Conservation (phyloP, 2,797 vertebrate genomes). For the Ciconia nigra region DNA sequence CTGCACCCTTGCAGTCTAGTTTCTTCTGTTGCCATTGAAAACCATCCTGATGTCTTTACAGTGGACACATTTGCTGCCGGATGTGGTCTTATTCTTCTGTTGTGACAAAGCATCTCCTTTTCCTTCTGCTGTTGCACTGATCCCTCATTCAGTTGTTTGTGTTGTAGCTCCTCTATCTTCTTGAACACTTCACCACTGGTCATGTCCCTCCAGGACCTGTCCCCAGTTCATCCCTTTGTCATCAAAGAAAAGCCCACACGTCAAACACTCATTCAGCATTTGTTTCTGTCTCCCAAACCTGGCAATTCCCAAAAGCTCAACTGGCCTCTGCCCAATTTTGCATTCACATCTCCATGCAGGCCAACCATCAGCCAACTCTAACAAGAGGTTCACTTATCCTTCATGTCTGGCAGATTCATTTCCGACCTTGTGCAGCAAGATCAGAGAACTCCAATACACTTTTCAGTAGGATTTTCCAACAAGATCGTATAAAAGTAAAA, state of each 20-base stretch:
- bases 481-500: background rate
- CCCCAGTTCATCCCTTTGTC: background rate
- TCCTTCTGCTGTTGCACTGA: background rate
- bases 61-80: background rate
- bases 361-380: background rate
- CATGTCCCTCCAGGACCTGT: background rate
- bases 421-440: background rate
- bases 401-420: background rate
- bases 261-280: background rate
- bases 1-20: background rate
- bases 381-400: background rate
- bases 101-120: background rate
- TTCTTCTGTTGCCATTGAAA: background rate
- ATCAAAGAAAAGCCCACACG: too few species aligned
- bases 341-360: background rate
- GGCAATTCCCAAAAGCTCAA: background rate
- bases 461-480: background rate
- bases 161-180: background rate
- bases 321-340: background rate
- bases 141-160: background rate
- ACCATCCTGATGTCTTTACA: background rate
- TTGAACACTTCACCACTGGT: background rate
- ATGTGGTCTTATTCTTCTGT: background rate
- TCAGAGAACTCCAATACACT: background rate
- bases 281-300: background rate